These are phyloP conservation scores for Salvelinus namaycush DNA, from an alignment of 2,113 vertebrate species.

Conservation along the genomic window DNA sequence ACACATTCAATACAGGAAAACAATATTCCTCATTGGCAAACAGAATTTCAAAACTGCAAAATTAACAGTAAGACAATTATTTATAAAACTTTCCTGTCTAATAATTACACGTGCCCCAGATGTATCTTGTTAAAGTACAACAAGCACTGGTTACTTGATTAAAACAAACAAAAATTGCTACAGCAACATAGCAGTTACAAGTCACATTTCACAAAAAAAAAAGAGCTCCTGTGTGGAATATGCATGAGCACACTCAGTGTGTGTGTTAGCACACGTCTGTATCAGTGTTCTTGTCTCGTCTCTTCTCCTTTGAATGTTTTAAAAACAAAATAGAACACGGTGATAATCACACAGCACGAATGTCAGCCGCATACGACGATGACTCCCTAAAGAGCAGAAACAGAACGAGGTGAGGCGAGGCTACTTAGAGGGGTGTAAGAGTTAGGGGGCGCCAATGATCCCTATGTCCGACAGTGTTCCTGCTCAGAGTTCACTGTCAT, in stretches of 20 bases:
- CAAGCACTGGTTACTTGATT: constrained; percentile 28
- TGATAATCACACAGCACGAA: too few relatives aligned
- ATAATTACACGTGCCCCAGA: constrained; percentile 37
- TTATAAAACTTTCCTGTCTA: constrained; percentile 59
- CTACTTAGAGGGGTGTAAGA: constrained; percentile 48
- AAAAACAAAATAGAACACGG: constrained; percentile 1
- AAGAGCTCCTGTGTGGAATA: background rate
- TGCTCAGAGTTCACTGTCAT: constrained; percentile 6
- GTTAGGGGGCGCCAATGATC: constrained; percentile 49
- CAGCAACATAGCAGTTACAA: constrained; percentile 34
- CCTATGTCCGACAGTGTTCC: constrained; percentile 35
- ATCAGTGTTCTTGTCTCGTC: too few relatives aligned
- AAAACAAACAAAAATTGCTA: constrained; percentile 12
- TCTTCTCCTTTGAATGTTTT: background rate
- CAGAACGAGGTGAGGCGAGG: constrained; percentile 57
- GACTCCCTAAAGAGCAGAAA: constrained; percentile 53
- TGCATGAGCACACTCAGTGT: background rate
- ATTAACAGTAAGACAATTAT: constrained; percentile 19
- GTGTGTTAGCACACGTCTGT: background rate
- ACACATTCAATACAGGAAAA: background rate
- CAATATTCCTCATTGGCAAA: too few relatives aligned
- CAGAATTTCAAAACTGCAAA: constrained; percentile 28
- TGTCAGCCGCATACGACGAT: background rate
- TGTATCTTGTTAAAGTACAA: constrained; percentile 49
- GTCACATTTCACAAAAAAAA: constrained; percentile 56